These are phyloP conservation scores for Cassiopea xamachana DNA, from an alignment of 30 jellyfish, hydroid and myxozoan genomes.

Conservation along the genomic window DNA sequence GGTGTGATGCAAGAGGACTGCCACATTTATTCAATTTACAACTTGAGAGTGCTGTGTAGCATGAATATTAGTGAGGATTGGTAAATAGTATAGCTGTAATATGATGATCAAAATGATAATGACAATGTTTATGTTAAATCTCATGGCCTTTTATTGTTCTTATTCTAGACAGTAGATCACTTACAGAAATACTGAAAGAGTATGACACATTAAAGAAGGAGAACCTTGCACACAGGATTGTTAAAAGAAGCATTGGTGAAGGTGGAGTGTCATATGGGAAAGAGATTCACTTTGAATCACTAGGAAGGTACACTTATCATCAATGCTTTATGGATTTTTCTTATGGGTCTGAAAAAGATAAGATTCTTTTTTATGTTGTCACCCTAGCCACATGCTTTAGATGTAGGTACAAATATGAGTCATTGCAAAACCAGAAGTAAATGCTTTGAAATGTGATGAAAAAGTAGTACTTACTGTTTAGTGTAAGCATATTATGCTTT, in stretches of 20 bases:
- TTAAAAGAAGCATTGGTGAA: slow-evolving; percentile 22
- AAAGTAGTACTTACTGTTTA: not conserved
- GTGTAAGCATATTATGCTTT: not conserved
- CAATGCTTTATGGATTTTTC: not conserved
- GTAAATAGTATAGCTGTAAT: no score
- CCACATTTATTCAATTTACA: no score
- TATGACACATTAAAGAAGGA: slow-evolving; percentile 75
- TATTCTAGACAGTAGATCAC: slow-evolving; percentile 53
- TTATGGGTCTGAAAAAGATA: not conserved
- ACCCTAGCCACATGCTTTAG: not conserved
- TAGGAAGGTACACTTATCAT: slow-evolving; percentile 33
- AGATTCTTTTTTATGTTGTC: not conserved
- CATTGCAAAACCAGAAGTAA: not conserved
- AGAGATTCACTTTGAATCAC: slow-evolving; percentile 36
- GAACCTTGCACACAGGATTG: slow-evolving; percentile 62
- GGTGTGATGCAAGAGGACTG: no score
- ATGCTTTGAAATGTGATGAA: no score
- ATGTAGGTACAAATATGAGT: no score
- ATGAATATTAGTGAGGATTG: no score
- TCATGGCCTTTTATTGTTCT: not conserved
- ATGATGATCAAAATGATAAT: no score
- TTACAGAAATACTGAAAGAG: slow-evolving; percentile 56
- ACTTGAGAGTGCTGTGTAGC: no score
- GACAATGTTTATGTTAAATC: not conserved
- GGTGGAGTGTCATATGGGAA: slow-evolving; percentile 5